phyloP scores from a whole-genome alignment of 2,888 invertebrate genomes.

The Pogonocherus hispidulus region DNA sequence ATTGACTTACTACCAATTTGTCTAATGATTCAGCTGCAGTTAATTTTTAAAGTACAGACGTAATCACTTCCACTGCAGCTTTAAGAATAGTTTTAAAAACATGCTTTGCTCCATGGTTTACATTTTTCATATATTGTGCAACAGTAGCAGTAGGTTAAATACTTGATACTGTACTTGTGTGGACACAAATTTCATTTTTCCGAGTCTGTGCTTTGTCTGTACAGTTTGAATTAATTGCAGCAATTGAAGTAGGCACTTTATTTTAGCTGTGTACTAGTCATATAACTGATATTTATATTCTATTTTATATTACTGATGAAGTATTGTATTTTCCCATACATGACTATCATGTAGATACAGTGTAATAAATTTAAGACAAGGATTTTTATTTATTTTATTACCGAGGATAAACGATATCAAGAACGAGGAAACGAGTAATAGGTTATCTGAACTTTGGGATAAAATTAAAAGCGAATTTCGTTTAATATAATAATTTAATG shows the following conservation, averaged over 20 bases:
- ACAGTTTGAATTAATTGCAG: conserved; percentile 25
- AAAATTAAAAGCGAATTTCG: too few relatives aligned
- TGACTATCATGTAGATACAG: conserved; percentile 40
- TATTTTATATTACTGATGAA: conserved; percentile 49
- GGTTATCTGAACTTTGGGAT: too few relatives aligned
- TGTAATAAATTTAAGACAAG: conserved; percentile 21
- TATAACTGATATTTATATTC: conserved; percentile 53
- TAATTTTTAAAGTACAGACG: conserved; percentile 3
- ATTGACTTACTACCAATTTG: conserved; percentile 37
- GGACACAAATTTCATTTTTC: too few relatives aligned
- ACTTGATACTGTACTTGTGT: too few relatives aligned
- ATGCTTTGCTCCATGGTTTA: too few relatives aligned
- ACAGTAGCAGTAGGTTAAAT: too few relatives aligned
- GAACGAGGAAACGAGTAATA: too few relatives aligned
- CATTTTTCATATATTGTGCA: too few relatives aligned
- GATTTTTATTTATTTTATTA: background rate
- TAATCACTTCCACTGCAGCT: too few relatives aligned
- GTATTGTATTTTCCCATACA: conserved; percentile 51
- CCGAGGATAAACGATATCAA: too few relatives aligned
- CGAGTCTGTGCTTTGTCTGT: conserved; percentile 8
- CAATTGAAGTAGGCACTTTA: conserved; percentile 29
- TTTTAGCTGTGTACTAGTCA: conserved; percentile 56
- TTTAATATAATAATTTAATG: conserved; percentile 41
- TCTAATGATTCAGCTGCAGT: conserved; percentile 13
- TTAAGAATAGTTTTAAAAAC: too few relatives aligned